Evolutionary conservation across 1,140 invertebrate genomes (phyloP).

Genomic region (Drusus annulatus): DNA sequence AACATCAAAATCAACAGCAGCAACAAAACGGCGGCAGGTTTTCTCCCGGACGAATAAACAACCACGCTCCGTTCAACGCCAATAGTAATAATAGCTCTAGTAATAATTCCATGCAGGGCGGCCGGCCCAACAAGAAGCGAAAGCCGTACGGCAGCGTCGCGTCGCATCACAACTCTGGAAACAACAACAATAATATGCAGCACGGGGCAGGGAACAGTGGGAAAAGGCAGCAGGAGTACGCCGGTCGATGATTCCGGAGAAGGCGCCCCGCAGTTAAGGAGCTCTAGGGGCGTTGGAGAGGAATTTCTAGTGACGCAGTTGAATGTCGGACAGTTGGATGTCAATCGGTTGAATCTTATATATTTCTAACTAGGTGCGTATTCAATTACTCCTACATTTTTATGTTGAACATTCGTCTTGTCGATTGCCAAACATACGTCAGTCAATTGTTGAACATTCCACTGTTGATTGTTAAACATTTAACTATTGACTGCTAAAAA

Average conservation of each 20-base stretch:
- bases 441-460: too few species aligned
- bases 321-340: background rate
- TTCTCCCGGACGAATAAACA: slow-evolving; percentile 43
- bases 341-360: too few species aligned
- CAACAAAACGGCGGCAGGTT: slow-evolving; percentile 35
- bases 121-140: slow-evolving; percentile 55
- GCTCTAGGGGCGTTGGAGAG: background rate
- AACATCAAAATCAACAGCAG: background rate
- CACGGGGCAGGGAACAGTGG: background rate
- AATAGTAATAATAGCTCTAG: background rate
- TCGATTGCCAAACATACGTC: too few species aligned
- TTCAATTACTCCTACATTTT: too few species aligned
- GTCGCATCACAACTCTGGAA: slow-evolving; percentile 2
- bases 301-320: background rate
- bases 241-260: slow-evolving; percentile 49
- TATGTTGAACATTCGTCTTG: too few species aligned
- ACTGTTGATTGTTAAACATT: too few species aligned
- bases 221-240: slow-evolving; percentile 42
- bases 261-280: background rate
- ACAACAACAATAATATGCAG: slow-evolving; percentile 22
- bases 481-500: too few species aligned
- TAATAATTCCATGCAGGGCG: slow-evolving; percentile 15
- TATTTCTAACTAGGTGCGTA: too few species aligned
- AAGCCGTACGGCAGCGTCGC: slow-evolving; percentile 44
- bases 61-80: slow-evolving; percentile 10